phyloP scores from a whole-genome alignment of 2,888 invertebrate genomes.

The Caenorhabditis parvicauda region DNA sequence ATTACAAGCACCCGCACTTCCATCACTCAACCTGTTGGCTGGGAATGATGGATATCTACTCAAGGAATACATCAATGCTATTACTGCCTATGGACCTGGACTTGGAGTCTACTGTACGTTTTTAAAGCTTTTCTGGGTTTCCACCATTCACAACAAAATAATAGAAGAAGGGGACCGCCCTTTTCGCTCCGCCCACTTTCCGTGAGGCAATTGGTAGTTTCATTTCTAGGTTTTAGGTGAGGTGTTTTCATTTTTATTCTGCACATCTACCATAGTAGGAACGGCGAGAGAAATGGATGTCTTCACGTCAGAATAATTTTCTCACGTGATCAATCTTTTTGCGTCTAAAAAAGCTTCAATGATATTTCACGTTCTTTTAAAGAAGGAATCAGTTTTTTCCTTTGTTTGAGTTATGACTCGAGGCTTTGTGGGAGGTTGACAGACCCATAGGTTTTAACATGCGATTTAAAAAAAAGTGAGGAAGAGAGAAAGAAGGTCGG shows the following conservation, averaged over 20 bases:
- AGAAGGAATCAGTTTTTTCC: neutral
- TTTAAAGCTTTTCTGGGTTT: neutral
- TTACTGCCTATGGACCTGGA: slow-evolving; percentile 55
- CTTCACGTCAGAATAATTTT: neutral
- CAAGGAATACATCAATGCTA: slow-evolving; percentile 44
- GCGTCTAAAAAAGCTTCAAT: too few relatives aligned
- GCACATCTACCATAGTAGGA: neutral
- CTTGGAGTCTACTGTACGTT: slow-evolving; percentile 48
- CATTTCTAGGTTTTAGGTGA: neutral
- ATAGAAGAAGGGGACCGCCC: too few relatives aligned
- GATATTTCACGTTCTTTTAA: too few relatives aligned
- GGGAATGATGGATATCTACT: slow-evolving; percentile 29
- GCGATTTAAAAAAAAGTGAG: too few relatives aligned
- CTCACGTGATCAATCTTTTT: too few relatives aligned
- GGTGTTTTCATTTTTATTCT: neutral
- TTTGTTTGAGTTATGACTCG: neutral
- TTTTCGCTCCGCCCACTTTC: too few relatives aligned
- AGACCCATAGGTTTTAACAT: too few relatives aligned
- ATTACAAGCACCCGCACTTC: slow-evolving; percentile 24
- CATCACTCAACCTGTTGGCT: slow-evolving; percentile 24
- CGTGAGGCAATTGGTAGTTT: too few relatives aligned
- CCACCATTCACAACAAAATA: too few relatives aligned
- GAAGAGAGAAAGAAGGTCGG: too few relatives aligned
- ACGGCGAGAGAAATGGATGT: neutral
- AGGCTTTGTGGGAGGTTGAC: too few relatives aligned